Base-by-base conservation (phyloP, 2,113 vertebrate genomes). In the Prietella phreatophila region DNA sequence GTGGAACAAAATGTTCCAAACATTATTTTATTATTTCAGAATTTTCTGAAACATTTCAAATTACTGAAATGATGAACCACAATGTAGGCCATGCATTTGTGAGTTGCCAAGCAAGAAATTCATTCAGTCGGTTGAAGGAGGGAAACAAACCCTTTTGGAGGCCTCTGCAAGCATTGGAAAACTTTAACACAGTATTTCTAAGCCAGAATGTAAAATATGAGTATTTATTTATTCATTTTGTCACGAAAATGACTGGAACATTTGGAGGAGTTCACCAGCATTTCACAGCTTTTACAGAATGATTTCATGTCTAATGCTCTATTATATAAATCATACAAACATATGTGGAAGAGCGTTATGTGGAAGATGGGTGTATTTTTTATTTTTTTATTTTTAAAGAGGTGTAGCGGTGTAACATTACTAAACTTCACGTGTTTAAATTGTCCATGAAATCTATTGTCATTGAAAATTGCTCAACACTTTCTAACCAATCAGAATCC, bases 21-120 rank as follows among this genome's bases (percentile, higher is more conserved):
- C n/a, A n/a, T n/a, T 39, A 4, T n/a, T n/a, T 13, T 69, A n/a
- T 69, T 33, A 17, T 33, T 71, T 17, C 36, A n/a, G 3, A 67
- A 20, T 7, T 73, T 19, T 73, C 39, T 33, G 42, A 36, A 85
- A 56, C 14, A 67, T 39, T 19, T 58, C 19, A 47, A 22, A 61
- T 30, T 25, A 19, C 30, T 82, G 50, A 83, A 27, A 60, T 63
- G 22, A 42, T 39, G 55, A 84, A 55, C 27, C 63, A 58, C 11
- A 63, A 15, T 30, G 33, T 60, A 84, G 71, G 27, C 67, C 86
- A 88, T 88, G 86, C 86, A 84, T 19, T 67, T 22, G 71, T 88
- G 47, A 78, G 81, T 67, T 55, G 71, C 42, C n/a, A 84, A 56
- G 71, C 82, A 65, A 53, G 14, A 79, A 81, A 61, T 27, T 75